Base-by-base conservation (phyloP, 1,140 invertebrate genomes). In the Scaptodrosophila lebanonensis region DNA sequence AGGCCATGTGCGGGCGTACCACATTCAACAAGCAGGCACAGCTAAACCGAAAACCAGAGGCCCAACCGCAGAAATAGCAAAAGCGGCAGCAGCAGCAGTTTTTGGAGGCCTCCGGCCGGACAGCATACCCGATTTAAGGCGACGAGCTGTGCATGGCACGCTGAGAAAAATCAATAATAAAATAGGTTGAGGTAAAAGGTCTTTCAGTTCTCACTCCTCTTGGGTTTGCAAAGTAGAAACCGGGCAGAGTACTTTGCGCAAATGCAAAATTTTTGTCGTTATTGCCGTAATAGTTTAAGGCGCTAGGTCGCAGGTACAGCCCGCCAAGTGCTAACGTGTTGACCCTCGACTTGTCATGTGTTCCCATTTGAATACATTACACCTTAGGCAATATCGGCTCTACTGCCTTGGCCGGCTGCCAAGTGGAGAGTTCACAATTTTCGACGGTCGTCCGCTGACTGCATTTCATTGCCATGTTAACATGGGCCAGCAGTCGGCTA, bases 151-250 rank as follows among this genome's bases (percentile, higher is more conserved):
- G 67, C 44, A 51, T 56, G 48, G 36, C 57, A 56, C 43, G 56
- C 30, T 29, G 51, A 50, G 48, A 72, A 82, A 65, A 82, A 82
- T 82, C 75, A 70, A 82, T 82, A 82, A 53, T 35, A 39, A 51
- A 48, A 58, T 59, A 58, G 71, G 56, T 63, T 66, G 71, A 62
- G 66, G 61, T 39, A 56, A 66, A 77, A 66, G 56, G 56, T 58
- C 56, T 66, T 51, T 39, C 25, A 1, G 22, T 38, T 27, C 38
- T 13, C 33, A 16, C 30, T 48, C 30, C 33, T n/a, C 29, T 48
- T n/a, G 9, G 27, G 29, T 66, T 79, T 79, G 73, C 73, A 77
- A 77, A 77, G 79, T 79, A 79, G 73, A 77, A 72, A 72, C 54
- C 67, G 62, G 63, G 62, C 51, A 51, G 29, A 63, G 56, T 71